Evolutionary conservation across 2,113 vertebrate genomes (phyloP), one percentile per base, ranked within the genome.

Genomic region (Xiphophorus hellerii): DNA sequence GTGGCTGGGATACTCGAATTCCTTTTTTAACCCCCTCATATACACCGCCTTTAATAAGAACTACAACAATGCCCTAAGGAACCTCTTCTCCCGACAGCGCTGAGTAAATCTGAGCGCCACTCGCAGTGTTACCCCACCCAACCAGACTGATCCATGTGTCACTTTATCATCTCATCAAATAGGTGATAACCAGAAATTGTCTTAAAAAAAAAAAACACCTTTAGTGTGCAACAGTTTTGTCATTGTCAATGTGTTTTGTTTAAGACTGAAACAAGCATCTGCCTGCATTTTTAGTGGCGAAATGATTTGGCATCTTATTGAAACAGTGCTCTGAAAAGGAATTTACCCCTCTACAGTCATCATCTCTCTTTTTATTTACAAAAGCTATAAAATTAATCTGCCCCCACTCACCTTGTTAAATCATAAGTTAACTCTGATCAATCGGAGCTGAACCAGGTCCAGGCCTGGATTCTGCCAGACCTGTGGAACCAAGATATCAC

Each of bases 21-120:
- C 98, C 69, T 98, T 99, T 92, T 99, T 99, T 83, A 99, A 99
- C 85, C 98, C 98, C 0, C 95, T 99, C 66, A 98, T 99, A 89
- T 99, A 99, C 87, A 99, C 97, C 0, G 96, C 97, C 63, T 99
- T 98, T 90, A 99, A 98, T 90, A 99, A 97, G 90, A 98, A 96
- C 95, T 99, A 99, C 92, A 99, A 96, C 92, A 98, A 95, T 20
- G 97, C 98, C 70, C 96, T 99, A 91, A 95, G 92, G 91, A 97
- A 95, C 91, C 94, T 98, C 13, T 97, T 99, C 78, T 96, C 96
- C 35, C 94, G 95, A 65, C 97, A 98, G 64, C 95, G 93, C 77
- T 97, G 93, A 89, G 63, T 15, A 29, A 1, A 20, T 73, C 63
- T 17, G 37, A 65, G 1, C 1, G 3, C 67, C 76, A 72, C 17